phyloP scores from a whole-genome alignment of 2,113 vertebrate genomes.

The Platichthys flesus region DNA sequence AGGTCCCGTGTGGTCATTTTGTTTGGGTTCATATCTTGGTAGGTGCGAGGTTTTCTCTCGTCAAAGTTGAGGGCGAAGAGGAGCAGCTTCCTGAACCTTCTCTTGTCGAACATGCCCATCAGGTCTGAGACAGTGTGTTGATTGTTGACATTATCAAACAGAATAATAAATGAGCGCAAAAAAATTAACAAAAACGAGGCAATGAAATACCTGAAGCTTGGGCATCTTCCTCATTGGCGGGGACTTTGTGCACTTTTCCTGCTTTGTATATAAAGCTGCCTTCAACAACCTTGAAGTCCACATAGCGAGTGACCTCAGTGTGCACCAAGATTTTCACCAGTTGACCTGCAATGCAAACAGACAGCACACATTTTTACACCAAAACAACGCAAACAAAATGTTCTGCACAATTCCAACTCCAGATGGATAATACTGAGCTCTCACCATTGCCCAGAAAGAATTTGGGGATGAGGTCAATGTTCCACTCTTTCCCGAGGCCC shows the following conservation, averaged over 20 bases:
- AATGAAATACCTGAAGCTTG: slow-evolving; percentile 76
- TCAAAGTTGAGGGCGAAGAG: slow-evolving; percentile 90
- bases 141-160: not conserved
- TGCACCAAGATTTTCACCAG: slow-evolving; percentile 94
- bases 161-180: too few relatives aligned
- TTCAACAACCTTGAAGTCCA: slow-evolving; percentile 97
- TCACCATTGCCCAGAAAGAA: slow-evolving; percentile 81
- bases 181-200: not conserved
- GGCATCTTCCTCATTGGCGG: slow-evolving; percentile 91
- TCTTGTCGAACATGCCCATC: slow-evolving; percentile 96
- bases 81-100: slow-evolving; percentile 92
- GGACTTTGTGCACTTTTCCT: slow-evolving; percentile 95
- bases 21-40: slow-evolving; percentile 89
- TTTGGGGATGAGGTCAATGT: slow-evolving; percentile 84
- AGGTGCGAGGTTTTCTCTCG: slow-evolving; percentile 86
- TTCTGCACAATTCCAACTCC: not conserved
- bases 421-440: not conserved
- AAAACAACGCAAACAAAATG: not conserved
- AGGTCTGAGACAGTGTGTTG: slow-evolving; percentile 82
- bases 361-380: not conserved
- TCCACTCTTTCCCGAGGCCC: slow-evolving; percentile 83
- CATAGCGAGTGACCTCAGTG: slow-evolving; percentile 95
- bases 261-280: slow-evolving; percentile 93
- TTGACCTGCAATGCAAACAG: slow-evolving; percentile 82
- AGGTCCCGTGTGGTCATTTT: slow-evolving; percentile 88